Evolutionary conservation across 2,888 invertebrate genomes (phyloP), one percentile per base, ranked within the genome.

Genomic region (Lysandra coridon): DNA sequence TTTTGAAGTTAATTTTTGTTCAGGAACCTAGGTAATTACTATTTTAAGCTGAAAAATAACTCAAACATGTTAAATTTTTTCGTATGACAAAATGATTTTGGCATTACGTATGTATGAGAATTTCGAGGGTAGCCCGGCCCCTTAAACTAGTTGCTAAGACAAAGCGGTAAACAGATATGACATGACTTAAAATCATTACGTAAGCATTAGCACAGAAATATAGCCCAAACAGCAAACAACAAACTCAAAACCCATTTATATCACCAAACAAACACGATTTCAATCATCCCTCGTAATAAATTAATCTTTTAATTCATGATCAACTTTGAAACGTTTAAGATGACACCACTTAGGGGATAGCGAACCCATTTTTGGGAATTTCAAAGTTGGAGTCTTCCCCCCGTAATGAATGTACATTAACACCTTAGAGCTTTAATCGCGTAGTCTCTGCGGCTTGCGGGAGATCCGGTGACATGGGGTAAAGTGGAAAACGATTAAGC

Each of bases 361-460:
- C 79, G 81, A 84, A 83, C 81, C 83, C 82, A 84, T 83, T 82
- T 85, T 87, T 86, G 83, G 85, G 85, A 88, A 88, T 89, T 88
- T 89, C 88, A 87, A 86, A 88, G 85, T 86, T 86, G 87, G 87
- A 89, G 89, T 82, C 84, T 84, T 85, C 85, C 83, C 83, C 80
- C 85, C 86, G 89, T 89, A 91, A 91, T 92, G 90, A 90, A 91
- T 91, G 90, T 86, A 87, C 88, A 90, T 92, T 92, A 92, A 89
- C 91, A 91, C 88, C 89, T 89, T 87, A 89, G 89, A 88, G 86
- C 90, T 87, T 90, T 89, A 88, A 89, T 88, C 88, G 86, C 85
- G 86, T 73, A 79, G 80, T 73, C 44, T 78, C 49, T 62, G 75
- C 53, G 79, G 79, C 30, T 79, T 53, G 64, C 53, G 40, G 53